Percentiles rank a stretch among this genome's conserved stretches.
These are phyloP conservation scores for Lucilia sericata DNA, from an alignment of 1,140 invertebrate species.

Conservation along the genomic window DNA sequence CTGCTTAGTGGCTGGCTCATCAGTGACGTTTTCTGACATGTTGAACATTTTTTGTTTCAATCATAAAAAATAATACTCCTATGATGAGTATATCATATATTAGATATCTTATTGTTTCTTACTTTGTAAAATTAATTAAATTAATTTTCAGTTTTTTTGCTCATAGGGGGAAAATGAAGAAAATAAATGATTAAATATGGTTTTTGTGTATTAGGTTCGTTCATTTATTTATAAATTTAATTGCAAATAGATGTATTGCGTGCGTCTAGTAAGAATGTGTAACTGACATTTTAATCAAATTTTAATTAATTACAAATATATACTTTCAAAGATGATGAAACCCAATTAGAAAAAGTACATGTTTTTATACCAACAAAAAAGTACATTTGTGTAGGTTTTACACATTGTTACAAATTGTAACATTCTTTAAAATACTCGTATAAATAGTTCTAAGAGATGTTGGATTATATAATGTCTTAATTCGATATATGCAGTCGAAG, in stretches of 20 bases:
- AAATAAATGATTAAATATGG: background rate
- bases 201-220: background rate
- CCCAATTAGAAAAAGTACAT: background rate
- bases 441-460: too few species aligned
- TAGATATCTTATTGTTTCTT: background rate
- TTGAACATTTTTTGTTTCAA: background rate
- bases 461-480: too few species aligned
- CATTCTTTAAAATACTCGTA: too few species aligned
- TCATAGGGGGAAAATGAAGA: background rate
- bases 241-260: constrained; percentile 19
- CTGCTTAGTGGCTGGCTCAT: background rate
- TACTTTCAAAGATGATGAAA: background rate
- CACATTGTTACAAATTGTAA: too few species aligned
- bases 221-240: constrained; percentile 19
- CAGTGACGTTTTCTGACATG: background rate
- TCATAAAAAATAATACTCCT: background rate
- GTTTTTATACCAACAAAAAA: too few species aligned
- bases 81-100: background rate
- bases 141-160: constrained; percentile 21
- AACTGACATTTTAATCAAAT: constrained; percentile 30
- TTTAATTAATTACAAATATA: constrained; percentile 29
- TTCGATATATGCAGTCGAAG: too few species aligned
- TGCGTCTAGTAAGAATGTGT: constrained; percentile 5
- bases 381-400: too few species aligned
- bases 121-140: constrained; percentile 36